These are phyloP conservation scores for Holothuria glaberrima DNA, from an alignment of 35 echinoderm and acorn worm genomes.

Conservation along the genomic window DNA sequence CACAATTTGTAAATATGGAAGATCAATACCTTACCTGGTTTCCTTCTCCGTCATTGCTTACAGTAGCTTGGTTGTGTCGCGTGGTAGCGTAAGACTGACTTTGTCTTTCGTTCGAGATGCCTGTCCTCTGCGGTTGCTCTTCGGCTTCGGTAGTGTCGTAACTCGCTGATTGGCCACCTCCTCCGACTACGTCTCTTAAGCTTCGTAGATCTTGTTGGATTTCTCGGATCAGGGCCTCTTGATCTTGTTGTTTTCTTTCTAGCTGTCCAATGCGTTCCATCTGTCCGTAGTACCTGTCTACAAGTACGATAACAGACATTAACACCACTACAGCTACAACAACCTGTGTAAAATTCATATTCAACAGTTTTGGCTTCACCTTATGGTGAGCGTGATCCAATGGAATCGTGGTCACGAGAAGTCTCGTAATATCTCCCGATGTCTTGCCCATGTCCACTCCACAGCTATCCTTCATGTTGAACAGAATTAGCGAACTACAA, in stretches of 20 bases:
- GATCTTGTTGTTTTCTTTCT: neutral
- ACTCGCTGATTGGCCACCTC: too few relatives aligned
- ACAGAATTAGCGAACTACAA: too few relatives aligned
- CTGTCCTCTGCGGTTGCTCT: neutral
- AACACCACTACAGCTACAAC: neutral
- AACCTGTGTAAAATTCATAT: neutral
- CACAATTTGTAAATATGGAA: too few relatives aligned
- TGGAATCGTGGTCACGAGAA: neutral
- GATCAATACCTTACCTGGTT: too few relatives aligned
- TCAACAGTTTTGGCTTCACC: neutral
- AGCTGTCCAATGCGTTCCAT: neutral
- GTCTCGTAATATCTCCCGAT: neutral
- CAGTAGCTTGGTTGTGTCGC: too few relatives aligned
- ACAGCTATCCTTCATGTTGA: slow-evolving; percentile 39
- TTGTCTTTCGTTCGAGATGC: too few relatives aligned
- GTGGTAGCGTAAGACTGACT: too few relatives aligned
- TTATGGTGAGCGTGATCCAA: neutral
- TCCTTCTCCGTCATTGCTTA: too few relatives aligned
- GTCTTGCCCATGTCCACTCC: neutral
- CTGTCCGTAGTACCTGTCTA: slow-evolving; percentile 18
- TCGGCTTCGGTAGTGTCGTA: slow-evolving; percentile 7
- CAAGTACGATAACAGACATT: neutral
- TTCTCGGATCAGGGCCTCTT: neutral
- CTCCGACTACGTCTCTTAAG: neutral
- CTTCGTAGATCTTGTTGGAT: neutral